A percentile compares a stretch with the other conserved stretches of the same genome.
Evolutionary conservation across 2,888 invertebrate genomes (phyloP).

Genomic region (Ceramica pisi): DNA sequence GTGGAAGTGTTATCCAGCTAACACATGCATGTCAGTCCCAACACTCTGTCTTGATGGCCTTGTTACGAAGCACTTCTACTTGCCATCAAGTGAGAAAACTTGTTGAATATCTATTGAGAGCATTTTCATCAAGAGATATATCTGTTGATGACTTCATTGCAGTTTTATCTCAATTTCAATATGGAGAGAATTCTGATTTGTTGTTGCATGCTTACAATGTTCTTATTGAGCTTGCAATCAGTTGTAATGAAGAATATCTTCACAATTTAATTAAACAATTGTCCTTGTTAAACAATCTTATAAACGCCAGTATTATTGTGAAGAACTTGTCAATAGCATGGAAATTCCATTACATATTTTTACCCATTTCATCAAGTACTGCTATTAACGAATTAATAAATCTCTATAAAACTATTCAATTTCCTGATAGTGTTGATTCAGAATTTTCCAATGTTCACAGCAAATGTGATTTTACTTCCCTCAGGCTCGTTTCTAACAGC

Average conservation of each 20-base stretch:
- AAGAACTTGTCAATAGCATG: constrained; percentile 85
- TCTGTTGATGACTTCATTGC: constrained; percentile 63
- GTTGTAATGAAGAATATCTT: constrained; percentile 82
- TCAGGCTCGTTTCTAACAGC: constrained; percentile 77
- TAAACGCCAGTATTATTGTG: constrained; percentile 80
- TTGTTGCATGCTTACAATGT: constrained; percentile 78
- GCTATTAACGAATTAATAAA: constrained; percentile 82
- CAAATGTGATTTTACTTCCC: constrained; percentile 81
- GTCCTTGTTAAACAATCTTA: constrained; percentile 79
- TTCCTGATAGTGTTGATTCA: constrained; percentile 44
- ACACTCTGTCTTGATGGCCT: constrained; percentile 72
- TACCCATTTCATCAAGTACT: constrained; percentile 83
- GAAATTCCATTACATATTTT: constrained; percentile 87
- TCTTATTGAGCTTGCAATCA: constrained; percentile 78
- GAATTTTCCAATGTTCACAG: constrained; percentile 66
- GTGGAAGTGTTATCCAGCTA: constrained; percentile 76
- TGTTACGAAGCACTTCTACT: constrained; percentile 80
- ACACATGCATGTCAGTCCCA: constrained; percentile 73
- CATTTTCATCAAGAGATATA: constrained; percentile 54
- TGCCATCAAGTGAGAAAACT: constrained; percentile 78
- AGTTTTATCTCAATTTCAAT: constrained; percentile 76
- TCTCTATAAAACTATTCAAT: constrained; percentile 69
- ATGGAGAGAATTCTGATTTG: constrained; percentile 78
- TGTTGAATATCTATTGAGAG: constrained; percentile 78
- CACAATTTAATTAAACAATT: constrained; percentile 79